Base-by-base conservation (phyloP, 2,888 invertebrate genomes). In the Mayetiola destructor region DNA sequence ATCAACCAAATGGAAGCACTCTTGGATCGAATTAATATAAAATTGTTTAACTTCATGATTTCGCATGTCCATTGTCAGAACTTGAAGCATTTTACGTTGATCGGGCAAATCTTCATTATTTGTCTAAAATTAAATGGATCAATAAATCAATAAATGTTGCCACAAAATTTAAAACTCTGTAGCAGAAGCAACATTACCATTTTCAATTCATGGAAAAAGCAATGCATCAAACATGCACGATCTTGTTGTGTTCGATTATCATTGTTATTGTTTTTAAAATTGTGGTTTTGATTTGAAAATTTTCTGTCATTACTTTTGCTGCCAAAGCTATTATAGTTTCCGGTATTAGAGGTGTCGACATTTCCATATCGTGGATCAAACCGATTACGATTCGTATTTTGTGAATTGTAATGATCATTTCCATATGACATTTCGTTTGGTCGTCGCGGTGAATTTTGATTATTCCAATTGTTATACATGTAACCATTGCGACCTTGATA, bases 11-110 rank as follows among this genome's bases (percentile, higher is more conserved):
- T 80, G 80, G 63, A 84, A 86, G 64, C 87, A 87, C 61, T 84
- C 82, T 60, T 81, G 78, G 52, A 83, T 77, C 0, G 83, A 78
- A 66, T 86, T 84, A 62, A 81, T 80, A 3, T 85, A 70, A 63
- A 86, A 85, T 66, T 82, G 82, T 21, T 75, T 76, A 1, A 85
- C 64, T 61, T 83, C 83, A 37, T 79, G 76, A 66, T 81, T 78
- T 14, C 76, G 76, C 1, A 81, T 74, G 59, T 80, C 79, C 65
- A 80, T 80, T 3, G 79, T 77, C 55, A 86, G 72, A 37, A 75
- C 70, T 61, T 80, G 77, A 8, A 77, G 75, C 0, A 86, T 77
- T 61, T 81, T 75, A 59, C 78, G 76, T 59, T 78, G 77, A 60
- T 84, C 81, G 0, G 85, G 86, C 71, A 65, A 69, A 2, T 68